Evolutionary conservation across 2,888 invertebrate genomes (phyloP), one percentile per base, ranked within the genome.

Genomic region (Asteroscopus sphinx): DNA sequence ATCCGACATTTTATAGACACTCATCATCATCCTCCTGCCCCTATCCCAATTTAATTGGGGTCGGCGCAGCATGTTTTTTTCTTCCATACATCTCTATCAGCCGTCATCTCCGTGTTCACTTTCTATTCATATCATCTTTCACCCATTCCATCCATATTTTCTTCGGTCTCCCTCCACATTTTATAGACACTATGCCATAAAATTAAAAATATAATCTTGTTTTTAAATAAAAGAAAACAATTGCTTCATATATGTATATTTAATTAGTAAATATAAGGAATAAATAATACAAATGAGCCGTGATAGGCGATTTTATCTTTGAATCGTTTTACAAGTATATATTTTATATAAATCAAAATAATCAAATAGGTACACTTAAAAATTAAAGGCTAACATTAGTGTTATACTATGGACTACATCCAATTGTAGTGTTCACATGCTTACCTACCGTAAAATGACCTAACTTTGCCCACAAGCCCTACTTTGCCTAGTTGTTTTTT

Each of bases 181-280:
- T 4, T 4, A 21, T 21, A 21, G 21, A 3, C 4, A 2, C 3
- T 21, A 21, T 3, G 21, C 21, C 4, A 4, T 3, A 21, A 21
- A 21, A 21, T 21, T 21, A 21, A 3, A 4, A 21, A 6, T 21
- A 3, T 3, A 21, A 21, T 21, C 17, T 21, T 2, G 17, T 35
- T 49, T 36, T 32, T 2, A 51, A 62, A 67, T 57, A 45, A 67
- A 65, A 67, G 40, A 17, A 25, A 39, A 9, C n/a, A 15, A 6
- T 35, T 48, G 25, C 53, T 57, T 53, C 49, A 59, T 41, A 73
- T 77, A 68, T 77, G 76, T 68, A 81, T 57, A 77, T 71, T 81
- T 80, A 81, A 85, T 85, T 86, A 80, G 64, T 80, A 81, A 79
- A 76, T 70, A 32, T 55, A 67, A 53, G 36, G 64, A 78, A 85